Evolutionary conservation across 2,113 vertebrate genomes (phyloP), one percentile per base, ranked within the genome.

Genomic region (Turdus rufiventris): DNA sequence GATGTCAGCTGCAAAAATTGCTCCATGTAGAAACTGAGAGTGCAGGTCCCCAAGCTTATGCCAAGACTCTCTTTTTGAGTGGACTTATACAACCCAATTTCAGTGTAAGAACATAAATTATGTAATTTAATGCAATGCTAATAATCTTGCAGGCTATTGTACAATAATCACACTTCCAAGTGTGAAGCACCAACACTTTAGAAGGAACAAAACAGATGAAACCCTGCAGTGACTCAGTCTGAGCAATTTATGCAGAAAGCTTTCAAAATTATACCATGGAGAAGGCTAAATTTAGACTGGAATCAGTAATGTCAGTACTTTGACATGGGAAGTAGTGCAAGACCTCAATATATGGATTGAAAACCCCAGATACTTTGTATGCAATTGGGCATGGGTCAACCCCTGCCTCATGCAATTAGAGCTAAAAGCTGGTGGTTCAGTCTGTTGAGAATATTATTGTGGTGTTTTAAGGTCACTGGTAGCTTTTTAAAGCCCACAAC

Each of bases 211-310:
- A 91, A 63, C 36, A 89, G 67, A 80, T 23, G 61, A 87, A 94
- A 87, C 47, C 70, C 86, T 89, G 84, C 50, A 62, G 83, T 76
- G 90, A 87, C 48, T 93, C 90, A 87, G 63, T 93, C 79, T 40
- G 58, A 85, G 67, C 71, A 80, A 76, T 83, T 89, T 33, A 81
- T 36, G 31, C 75, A 60, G 24, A 38, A 91, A 74, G 88, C 85
- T 67, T 88, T 92, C 53, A 71, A 45, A 85, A 91, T 66, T 72
- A 87, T 73, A 91, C 56, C 83, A 65, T 6, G 54, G 91, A 91
- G 34, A 63, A 83, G 12, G 48, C 71, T 88, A 92, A 94, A 93
- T 91, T 96, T 96, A 94, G 83, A 61, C 40, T 60, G 45, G 54
- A 76, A 78, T 89, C 70, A 43, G 40, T 75, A 78, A 89, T 15